Evolutionary conservation across 2,113 vertebrate genomes (phyloP), one percentile per base, ranked within the genome.

Genomic region (Spilogale gracilis): DNA sequence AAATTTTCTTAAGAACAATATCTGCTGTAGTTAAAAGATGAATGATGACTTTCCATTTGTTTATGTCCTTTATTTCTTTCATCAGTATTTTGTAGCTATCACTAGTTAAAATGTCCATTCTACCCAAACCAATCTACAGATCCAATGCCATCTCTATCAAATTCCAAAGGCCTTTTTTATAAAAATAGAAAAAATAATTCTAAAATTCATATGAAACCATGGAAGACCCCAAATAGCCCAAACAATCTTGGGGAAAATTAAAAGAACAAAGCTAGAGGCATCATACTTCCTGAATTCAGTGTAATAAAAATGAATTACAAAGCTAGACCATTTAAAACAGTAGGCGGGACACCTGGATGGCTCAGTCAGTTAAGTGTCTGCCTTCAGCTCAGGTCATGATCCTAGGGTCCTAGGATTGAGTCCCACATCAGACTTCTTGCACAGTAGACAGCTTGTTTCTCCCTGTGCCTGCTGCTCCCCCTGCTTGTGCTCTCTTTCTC

Each of bases 261-360:
- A 38, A 17, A 30, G 67, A 67, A 58, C 38, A 82, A 83, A 96
- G 16, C 18, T 48, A 65, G 27, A 56, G 38, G 50, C 38, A 65
- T 65, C 21, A 52, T 21, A 82, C 67, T 90, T 69, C 30, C 17
- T 85, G 82, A 69, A 32, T 56, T 27, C 60, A 58, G 83, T 50
- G 27, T 87, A 86, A 87, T 87, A 87, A 95, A 78, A 69, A 60
- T 91, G 87, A 63, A 73, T 81, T 73, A 54, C 25, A 81, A 54
- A 63, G 45, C 54, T 60, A 32, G 4, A 89, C 32, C 61, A 71
- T 74, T 61, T 92, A 89, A 43, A 88, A 91, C 12, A 52, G 23
- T 71, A n/a, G 20, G 45, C 18, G 63, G 12, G 63, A 65, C 63
- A 65, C 63, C 27, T 21, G 58, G 20, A 18, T 32, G 63, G 63